These are phyloP conservation scores for Chelon auratus DNA, from an alignment of 2,797 vertebrate genomes.

Conservation along the genomic window DNA sequence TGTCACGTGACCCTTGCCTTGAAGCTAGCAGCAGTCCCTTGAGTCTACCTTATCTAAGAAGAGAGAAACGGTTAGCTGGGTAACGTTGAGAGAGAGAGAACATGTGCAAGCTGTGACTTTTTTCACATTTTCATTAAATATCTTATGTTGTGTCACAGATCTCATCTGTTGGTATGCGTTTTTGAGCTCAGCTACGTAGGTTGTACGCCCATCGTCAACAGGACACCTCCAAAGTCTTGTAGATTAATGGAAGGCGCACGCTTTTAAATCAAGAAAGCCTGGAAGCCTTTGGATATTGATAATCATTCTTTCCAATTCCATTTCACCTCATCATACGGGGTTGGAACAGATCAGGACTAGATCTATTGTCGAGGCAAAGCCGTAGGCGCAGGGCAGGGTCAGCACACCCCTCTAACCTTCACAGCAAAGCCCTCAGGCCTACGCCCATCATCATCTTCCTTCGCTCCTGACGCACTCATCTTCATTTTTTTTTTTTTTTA, in stretches of 20 bases:
- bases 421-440: constrained; percentile 44
- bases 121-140: too few relatives aligned
- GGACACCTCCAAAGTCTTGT: not conserved
- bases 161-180: too few relatives aligned
- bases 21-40: not conserved
- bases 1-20: not conserved
- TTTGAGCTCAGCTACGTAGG: not conserved
- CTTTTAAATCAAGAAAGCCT: not conserved
- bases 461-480: constrained; percentile 12
- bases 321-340: constrained; percentile 19
- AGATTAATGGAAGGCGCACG: not conserved
- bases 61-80: not conserved
- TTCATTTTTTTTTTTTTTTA: constrained; percentile 9
- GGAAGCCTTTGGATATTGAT: not conserved
- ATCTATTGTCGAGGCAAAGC: constrained; percentile 39
- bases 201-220: not conserved
- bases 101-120: too few relatives aligned
- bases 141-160: too few relatives aligned
- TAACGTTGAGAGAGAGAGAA: too few relatives aligned
- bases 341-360: constrained; percentile 28
- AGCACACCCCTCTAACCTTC: constrained; percentile 18
- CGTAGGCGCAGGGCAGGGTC: constrained; percentile 45
- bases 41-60: not conserved
- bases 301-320: not conserved
- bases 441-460: constrained; percentile 35